Percentiles rank a stretch among this genome's conserved stretches.
These are phyloP conservation scores for Ailurus styani DNA, from an alignment of 2,113 vertebrate genomes.

Conservation along the genomic window DNA sequence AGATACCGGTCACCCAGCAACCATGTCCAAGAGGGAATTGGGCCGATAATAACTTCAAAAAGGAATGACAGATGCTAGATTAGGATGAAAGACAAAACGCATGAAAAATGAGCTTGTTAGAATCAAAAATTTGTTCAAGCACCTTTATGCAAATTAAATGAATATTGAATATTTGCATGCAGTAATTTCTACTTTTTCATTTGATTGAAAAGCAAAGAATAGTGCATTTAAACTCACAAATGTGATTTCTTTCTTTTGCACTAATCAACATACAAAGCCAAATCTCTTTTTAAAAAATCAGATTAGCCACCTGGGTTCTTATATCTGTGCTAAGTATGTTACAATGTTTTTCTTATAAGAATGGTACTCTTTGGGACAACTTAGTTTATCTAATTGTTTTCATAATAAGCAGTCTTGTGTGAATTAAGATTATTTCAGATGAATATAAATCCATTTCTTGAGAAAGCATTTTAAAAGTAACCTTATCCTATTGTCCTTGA, in stretches of 20 bases:
- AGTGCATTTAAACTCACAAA: slow-evolving; percentile 74
- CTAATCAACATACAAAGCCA: slow-evolving; percentile 88
- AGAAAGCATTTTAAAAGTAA: slow-evolving; percentile 77
- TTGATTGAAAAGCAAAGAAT: slow-evolving; percentile 85
- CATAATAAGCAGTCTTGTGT: slow-evolving; percentile 75
- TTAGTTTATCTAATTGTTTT: slow-evolving; percentile 74
- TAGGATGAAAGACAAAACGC: slow-evolving; percentile 95
- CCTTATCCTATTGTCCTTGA: slow-evolving; percentile 82
- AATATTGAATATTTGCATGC: slow-evolving; percentile 88
- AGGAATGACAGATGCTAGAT: slow-evolving; percentile 99
- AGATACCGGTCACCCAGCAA: slow-evolving; percentile 99
- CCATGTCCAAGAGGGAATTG: slow-evolving; percentile 99
- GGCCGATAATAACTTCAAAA: slow-evolving; percentile 99
- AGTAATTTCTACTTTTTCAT: slow-evolving; percentile 86
- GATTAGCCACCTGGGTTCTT: slow-evolving; percentile 95
- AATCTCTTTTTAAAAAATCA: slow-evolving; percentile 88
- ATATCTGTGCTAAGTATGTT: slow-evolving; percentile 88
- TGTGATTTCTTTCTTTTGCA: slow-evolving; percentile 75
- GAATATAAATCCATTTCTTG: slow-evolving; percentile 69
- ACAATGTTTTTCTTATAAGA: slow-evolving; percentile 81
- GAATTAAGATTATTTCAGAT: slow-evolving; percentile 75
- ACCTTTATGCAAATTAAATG: slow-evolving; percentile 98
- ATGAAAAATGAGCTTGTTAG: slow-evolving; percentile 98
- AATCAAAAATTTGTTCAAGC: slow-evolving; percentile 97
- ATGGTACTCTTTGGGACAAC: slow-evolving; percentile 75